These are phyloP conservation scores for Sebastes iracundus DNA, from an alignment of 2,797 vertebrate genomes.

Conservation along the genomic window DNA sequence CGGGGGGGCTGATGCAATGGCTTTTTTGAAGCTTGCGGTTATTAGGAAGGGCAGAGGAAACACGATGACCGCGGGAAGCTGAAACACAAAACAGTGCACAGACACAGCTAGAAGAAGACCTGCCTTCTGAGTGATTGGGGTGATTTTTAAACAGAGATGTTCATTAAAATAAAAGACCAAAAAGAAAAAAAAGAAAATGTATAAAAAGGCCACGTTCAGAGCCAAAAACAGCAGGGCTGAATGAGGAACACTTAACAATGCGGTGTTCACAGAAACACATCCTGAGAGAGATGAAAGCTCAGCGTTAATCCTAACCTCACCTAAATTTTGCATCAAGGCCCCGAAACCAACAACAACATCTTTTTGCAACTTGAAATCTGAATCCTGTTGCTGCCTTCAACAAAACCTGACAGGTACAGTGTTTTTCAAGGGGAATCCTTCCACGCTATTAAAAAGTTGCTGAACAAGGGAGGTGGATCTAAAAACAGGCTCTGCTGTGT, in stretches of 20 bases:
- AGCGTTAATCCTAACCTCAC: conserved; percentile 30
- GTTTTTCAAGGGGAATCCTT: conserved; percentile 4
- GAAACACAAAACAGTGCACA: conserved; percentile 8
- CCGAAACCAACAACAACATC: conserved; percentile 12
- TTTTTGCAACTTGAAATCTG: not conserved
- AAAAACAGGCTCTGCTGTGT: conserved; percentile 47
- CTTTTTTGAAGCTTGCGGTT: conserved; percentile 32
- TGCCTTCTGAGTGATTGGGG: not conserved
- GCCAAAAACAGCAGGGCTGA: conserved; percentile 1
- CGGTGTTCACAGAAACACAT: conserved; percentile 56
- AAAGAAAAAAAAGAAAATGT: not conserved
- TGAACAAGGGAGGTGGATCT: conserved; percentile 41
- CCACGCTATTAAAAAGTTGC: not conserved
- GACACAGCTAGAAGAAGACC: not conserved
- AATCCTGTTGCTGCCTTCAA: not conserved
- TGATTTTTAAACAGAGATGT: conserved; percentile 25
- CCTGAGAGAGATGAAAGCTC: conserved; percentile 59
- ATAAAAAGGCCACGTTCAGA: not conserved
- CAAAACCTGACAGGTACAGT: conserved; percentile 3
- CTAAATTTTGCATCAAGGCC: conserved; percentile 10
- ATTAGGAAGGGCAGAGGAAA: conserved; percentile 6
- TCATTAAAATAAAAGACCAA: conserved; percentile 3
- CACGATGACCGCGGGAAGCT: not conserved
- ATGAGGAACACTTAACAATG: conserved; percentile 16
- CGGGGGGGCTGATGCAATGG: conserved; percentile 14